A percentile compares a stretch with the other conserved stretches of the same genome.
Evolutionary conservation across 2,113 vertebrate genomes (phyloP).

Genomic region (Chaetops frenatus): DNA sequence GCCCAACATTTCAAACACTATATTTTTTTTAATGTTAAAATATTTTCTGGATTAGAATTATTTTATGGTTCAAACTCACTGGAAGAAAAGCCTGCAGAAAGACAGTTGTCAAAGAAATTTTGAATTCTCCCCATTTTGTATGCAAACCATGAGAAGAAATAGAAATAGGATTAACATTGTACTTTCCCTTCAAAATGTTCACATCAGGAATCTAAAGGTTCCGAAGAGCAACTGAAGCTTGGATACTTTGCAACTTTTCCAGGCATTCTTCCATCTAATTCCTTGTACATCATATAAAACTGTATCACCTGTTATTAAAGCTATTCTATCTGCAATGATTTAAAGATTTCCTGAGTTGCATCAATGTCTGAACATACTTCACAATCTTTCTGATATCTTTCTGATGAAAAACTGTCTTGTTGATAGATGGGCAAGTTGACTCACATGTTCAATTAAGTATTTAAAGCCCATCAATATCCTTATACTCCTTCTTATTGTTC

Average conservation of each 20-base stretch:
- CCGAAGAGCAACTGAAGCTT: not conserved
- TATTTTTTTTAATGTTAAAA: not conserved
- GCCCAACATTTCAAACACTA: not conserved
- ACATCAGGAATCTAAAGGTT: not conserved
- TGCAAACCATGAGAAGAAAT: not conserved
- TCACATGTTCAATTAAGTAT: not conserved
- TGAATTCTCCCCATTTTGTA: not conserved
- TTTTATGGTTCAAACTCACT: not conserved
- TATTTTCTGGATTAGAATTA: not conserved
- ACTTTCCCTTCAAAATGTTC: not conserved
- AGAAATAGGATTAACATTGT: not conserved
- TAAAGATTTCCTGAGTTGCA: not conserved
- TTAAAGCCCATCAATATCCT: not conserved
- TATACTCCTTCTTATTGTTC: not conserved
- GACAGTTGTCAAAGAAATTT: not conserved
- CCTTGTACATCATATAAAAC: not conserved
- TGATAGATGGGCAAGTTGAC: not conserved
- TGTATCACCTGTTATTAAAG: not conserved
- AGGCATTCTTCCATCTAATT: not conserved
- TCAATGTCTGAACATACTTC: not conserved
- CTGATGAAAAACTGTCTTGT: not conserved
- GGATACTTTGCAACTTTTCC: not conserved
- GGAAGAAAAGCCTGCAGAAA: not conserved
- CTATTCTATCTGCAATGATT: not conserved
- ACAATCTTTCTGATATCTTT: not conserved